Base-by-base conservation (phyloP, 2,797 vertebrate species). In the Acanthiza pusilla region DNA sequence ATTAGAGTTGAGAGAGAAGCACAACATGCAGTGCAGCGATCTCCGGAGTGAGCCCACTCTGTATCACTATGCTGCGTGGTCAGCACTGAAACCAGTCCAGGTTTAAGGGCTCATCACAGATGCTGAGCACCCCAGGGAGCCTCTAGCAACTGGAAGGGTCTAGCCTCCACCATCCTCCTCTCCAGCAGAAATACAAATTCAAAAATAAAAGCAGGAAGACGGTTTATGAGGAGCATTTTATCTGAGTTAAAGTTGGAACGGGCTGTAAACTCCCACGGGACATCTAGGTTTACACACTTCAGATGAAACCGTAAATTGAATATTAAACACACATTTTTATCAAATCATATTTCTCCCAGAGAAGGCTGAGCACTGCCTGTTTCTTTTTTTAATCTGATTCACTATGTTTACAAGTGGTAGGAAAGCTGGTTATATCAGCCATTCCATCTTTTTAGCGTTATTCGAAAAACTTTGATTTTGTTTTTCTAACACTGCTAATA, bases 351-450 rank as follows among this genome's bases (percentile, higher is more conserved):
- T 95, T 85, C 68, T 95, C 77, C 71, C 42, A 47, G 14, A 80
- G 86, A 85, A 95, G 62, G 50, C 65, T 89, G 42, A 80, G 78
- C 66, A 68, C 30, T 72, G 85, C 34, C 71, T 70, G 47, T 80
- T 85, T 85, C 74, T 91, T 88, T 91, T 92, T 91, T 92, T 60
- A 94, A 95, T 94, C 94, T 95, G 85, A 95, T 93, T 72, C 36
- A 9, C 75, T 86, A 11, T 23, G 58, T 92, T 94, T 94, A 85
- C 68, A 95, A 93, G 83, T 57, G 40, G 87, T 68, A 88, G 84
- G 61, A 88, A 94, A 96, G 51, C 71, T 54, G n/a, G 74, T 36
- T 89, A 5, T 88, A 95, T 93, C 92, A 71, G 61, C 40, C 7
- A 2, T 45, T 91, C 86, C 84, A 91, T 94, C 93, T 95, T 89